Evolutionary conservation across 2,797 vertebrate genomes (phyloP).

Genomic region (Karalla daura): DNA sequence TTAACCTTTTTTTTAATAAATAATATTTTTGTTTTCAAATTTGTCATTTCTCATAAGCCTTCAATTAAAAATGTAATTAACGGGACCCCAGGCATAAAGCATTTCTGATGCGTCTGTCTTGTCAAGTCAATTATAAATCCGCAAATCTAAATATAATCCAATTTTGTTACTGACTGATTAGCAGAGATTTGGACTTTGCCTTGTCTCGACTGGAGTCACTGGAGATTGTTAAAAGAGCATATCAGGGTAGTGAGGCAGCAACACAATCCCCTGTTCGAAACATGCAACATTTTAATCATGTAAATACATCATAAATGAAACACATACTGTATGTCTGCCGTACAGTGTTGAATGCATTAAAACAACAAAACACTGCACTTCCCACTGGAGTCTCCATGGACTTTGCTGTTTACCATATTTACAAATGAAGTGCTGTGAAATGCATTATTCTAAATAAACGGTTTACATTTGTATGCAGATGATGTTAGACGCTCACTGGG

Average conservation of each 20-base stretch:
- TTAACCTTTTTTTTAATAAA: constrained; percentile 14
- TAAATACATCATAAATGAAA: neutral
- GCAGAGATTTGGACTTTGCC: neutral
- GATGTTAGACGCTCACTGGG: neutral
- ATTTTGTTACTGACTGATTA: neutral
- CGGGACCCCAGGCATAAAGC: constrained; percentile 7
- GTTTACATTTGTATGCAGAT: neutral
- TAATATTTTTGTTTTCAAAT: constrained; percentile 8
- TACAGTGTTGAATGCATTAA: neutral
- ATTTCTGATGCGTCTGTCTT: neutral
- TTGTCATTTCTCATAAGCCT: constrained; percentile 5
- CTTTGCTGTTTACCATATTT: neutral
- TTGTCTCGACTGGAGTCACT: neutral
- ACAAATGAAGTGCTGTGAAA: neutral
- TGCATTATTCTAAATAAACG: neutral
- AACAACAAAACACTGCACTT: neutral
- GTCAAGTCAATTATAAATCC: neutral
- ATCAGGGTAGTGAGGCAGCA: neutral
- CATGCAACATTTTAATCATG: neutral
- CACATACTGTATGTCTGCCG: neutral
- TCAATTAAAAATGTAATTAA: constrained; percentile 6
- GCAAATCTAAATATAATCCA: neutral
- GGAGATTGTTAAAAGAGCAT: neutral
- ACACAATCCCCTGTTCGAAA: neutral
- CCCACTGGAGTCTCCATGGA: neutral